These are phyloP conservation scores for Podiceps cristatus DNA, from an alignment of 2,113 vertebrate genomes.

Conservation along the genomic window DNA sequence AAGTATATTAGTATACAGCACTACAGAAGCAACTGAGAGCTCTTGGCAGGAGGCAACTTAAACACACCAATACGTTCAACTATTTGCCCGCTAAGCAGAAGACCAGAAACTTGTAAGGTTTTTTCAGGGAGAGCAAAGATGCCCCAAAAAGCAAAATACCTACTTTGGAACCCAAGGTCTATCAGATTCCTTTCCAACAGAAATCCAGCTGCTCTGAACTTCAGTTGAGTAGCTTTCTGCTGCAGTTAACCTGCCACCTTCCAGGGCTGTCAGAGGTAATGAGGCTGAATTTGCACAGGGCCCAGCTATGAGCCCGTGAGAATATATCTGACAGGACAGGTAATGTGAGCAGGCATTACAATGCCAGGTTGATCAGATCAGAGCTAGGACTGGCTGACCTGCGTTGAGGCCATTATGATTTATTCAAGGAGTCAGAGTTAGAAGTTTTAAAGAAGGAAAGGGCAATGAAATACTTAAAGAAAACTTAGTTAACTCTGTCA, in stretches of 20 bases:
- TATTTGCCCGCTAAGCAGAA: neutral
- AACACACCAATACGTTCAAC: neutral
- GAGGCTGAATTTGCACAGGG: neutral
- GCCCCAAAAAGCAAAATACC: neutral
- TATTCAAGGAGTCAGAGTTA: constrained; percentile 18
- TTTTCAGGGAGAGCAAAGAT: neutral
- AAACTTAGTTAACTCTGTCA: neutral
- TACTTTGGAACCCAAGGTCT: neutral
- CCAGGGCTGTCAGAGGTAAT: neutral
- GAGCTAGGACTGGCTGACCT: neutral
- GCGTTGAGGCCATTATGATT: neutral
- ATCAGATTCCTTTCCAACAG: neutral
- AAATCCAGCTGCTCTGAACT: neutral
- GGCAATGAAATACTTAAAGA: neutral
- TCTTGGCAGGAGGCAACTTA: neutral
- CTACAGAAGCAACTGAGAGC: neutral
- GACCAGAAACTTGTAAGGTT: neutral
- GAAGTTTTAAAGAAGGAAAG: neutral
- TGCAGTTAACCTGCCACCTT: constrained; percentile 23
- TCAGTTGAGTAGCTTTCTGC: neutral
- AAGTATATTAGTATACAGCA: neutral
- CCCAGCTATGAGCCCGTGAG: neutral
- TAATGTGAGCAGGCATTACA: neutral
- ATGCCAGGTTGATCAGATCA: neutral
- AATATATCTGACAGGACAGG: neutral